phyloP scores from a whole-genome alignment of 2,888 invertebrate genomes.

The Lepidocyrtinus sp. region DNA sequence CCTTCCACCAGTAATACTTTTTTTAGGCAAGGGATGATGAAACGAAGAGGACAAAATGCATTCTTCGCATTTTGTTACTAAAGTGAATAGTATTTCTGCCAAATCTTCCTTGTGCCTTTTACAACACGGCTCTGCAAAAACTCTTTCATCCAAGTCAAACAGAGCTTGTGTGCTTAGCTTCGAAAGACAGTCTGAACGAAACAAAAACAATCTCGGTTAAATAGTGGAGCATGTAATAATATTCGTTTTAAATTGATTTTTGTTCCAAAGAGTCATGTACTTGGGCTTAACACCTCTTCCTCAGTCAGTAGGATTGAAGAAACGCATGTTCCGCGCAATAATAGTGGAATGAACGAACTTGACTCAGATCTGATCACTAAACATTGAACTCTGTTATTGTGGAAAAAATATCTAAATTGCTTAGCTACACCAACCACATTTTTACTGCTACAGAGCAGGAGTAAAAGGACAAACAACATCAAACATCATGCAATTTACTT shows the following conservation, averaged over 20 bases:
- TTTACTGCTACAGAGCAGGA: neutral
- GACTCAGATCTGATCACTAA: neutral
- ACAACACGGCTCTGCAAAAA: slow-evolving; percentile 6
- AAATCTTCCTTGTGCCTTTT: too few species aligned
- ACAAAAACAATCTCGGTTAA: neutral
- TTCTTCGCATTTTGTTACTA: too few species aligned
- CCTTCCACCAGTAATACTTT: too few species aligned
- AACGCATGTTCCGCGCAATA: neutral
- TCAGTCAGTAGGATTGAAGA: too few species aligned
- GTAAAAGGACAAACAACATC: neutral
- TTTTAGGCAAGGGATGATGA: too few species aligned
- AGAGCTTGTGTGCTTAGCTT: neutral
- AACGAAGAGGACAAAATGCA: too few species aligned
- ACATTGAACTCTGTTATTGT: neutral
- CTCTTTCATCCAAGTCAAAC: slow-evolving; percentile 3
- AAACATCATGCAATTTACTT: neutral
- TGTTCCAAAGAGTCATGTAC: neutral
- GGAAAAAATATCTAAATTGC: neutral
- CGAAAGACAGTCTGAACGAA: neutral
- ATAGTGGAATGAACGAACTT: neutral
- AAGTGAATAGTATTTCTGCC: too few species aligned
- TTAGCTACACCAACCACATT: neutral
- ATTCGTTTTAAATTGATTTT: neutral
- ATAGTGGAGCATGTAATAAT: neutral
- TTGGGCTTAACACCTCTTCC: neutral